A percentile compares a stretch with the other conserved stretches of the same genome.
Conservation (phyloP, 92 coral and sea anemone genomes). For the Porites divaricata region DNA sequence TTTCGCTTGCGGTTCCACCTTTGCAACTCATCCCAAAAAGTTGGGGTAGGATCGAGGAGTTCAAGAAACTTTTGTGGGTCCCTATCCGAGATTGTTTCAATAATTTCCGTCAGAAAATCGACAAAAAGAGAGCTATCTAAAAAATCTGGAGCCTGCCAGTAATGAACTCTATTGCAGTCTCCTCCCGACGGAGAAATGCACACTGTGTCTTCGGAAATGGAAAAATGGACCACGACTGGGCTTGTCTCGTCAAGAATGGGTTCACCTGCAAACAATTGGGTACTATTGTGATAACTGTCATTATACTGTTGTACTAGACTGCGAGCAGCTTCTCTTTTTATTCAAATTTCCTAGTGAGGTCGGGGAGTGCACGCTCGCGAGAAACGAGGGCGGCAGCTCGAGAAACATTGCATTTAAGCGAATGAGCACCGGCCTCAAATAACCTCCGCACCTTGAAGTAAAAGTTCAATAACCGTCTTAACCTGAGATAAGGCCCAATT, state of each 20-base stretch:
- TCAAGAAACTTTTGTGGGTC: neutral
- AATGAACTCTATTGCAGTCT: neutral
- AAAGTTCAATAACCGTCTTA: too few relatives aligned
- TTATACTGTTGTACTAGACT: too few relatives aligned
- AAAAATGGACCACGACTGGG: conserved; percentile 18
- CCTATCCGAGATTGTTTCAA: conserved; percentile 5
- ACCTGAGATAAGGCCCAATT: too few relatives aligned
- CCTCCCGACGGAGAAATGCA: neutral
- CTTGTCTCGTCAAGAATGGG: neutral
- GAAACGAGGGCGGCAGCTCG: too few relatives aligned
- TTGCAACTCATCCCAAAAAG: neutral
- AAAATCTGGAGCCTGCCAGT: conserved; percentile 42
- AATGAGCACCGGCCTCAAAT: too few relatives aligned
- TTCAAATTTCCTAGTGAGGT: too few relatives aligned
- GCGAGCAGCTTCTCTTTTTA: too few relatives aligned
- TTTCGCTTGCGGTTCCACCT: conserved; percentile 21
- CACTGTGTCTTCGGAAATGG: neutral
- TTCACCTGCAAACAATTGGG: neutral
- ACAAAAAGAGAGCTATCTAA: conserved; percentile 31
- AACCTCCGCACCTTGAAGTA: too few relatives aligned
- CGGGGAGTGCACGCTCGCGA: too few relatives aligned
- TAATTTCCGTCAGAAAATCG: conserved; percentile 27
- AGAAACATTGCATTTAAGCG: too few relatives aligned
- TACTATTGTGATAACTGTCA: neutral
- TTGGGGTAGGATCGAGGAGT: neutral